Evolutionary conservation across 2,888 invertebrate genomes (phyloP).

Genomic region (Seira ritae): DNA sequence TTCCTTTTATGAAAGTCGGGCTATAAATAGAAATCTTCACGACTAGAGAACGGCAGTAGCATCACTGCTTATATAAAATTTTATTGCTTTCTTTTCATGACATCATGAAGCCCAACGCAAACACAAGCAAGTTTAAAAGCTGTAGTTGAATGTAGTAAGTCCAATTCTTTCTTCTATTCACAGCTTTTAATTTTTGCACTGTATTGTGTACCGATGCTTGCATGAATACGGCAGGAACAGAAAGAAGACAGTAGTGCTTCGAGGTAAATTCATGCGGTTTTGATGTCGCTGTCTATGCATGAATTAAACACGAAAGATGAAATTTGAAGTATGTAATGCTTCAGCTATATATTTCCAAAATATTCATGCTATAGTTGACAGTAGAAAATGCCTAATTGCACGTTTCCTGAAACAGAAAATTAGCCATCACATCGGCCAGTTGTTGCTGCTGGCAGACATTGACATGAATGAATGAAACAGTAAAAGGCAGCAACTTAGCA

Average conservation of each 20-base stretch:
- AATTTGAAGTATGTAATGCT: background rate
- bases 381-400: slow-evolving; percentile 15
- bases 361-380: no score
- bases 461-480: no score
- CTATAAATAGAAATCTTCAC: slow-evolving; percentile 17
- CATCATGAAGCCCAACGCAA: background rate
- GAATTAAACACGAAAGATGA: no score
- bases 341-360: no score
- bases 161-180: no score
- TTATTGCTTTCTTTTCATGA: slow-evolving; percentile 21
- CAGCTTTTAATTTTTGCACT: no score
- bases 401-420: slow-evolving; percentile 17
- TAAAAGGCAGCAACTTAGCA: no score
- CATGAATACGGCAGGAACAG: background rate
- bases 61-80: slow-evolving; percentile 7
- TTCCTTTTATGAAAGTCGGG: slow-evolving; percentile 7
- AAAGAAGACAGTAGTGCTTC: background rate
- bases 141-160: no score
- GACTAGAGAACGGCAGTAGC: background rate
- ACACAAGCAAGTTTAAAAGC: background rate
- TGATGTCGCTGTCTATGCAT: slow-evolving; percentile 8
- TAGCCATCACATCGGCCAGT: slow-evolving; percentile 13
- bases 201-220: no score
- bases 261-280: background rate
- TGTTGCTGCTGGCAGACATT: background rate